These are phyloP conservation scores for Eupithecia exiguata DNA, from an alignment of 2,888 invertebrate species.

Conservation along the genomic window DNA sequence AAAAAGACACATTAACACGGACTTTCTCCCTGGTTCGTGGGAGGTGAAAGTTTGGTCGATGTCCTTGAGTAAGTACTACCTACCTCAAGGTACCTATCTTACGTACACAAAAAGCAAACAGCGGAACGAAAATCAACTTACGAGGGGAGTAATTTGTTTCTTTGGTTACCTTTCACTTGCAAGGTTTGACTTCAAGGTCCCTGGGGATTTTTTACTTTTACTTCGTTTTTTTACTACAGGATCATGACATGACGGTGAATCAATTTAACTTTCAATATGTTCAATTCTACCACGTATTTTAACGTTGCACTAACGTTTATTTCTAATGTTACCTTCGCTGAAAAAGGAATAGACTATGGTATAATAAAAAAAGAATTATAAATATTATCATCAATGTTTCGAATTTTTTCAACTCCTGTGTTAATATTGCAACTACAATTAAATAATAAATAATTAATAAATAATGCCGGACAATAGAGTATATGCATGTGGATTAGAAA, in stretches of 20 bases:
- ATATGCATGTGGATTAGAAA: too few relatives aligned
- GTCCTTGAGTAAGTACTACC: slow-evolving; percentile 63
- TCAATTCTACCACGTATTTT: not conserved
- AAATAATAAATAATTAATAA: too few relatives aligned
- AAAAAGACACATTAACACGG: slow-evolving; percentile 59
- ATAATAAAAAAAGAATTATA: too few relatives aligned
- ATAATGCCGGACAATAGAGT: too few relatives aligned
- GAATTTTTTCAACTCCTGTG: too few relatives aligned
- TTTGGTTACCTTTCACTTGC: slow-evolving; percentile 11
- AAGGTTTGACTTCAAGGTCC: slow-evolving; percentile 10
- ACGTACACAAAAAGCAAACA: slow-evolving; percentile 56
- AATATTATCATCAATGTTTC: too few relatives aligned
- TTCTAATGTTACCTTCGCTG: not conserved
- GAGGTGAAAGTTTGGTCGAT: slow-evolving; percentile 74
- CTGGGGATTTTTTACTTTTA: slow-evolving; percentile 8
- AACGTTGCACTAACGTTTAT: not conserved
- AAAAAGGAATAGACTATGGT: not conserved
- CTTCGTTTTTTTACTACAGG: slow-evolving; percentile 1
- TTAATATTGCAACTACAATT: too few relatives aligned
- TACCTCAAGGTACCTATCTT: slow-evolving; percentile 35
- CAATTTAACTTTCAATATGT: not conserved
- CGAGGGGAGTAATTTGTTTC: slow-evolving; percentile 13
- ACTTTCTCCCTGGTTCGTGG: slow-evolving; percentile 72
- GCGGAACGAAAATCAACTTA: slow-evolving; percentile 46
- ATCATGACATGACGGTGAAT: not conserved